Conservation (phyloP, 2,888 invertebrate genomes). For the Sclerodermus sp. region DNA sequence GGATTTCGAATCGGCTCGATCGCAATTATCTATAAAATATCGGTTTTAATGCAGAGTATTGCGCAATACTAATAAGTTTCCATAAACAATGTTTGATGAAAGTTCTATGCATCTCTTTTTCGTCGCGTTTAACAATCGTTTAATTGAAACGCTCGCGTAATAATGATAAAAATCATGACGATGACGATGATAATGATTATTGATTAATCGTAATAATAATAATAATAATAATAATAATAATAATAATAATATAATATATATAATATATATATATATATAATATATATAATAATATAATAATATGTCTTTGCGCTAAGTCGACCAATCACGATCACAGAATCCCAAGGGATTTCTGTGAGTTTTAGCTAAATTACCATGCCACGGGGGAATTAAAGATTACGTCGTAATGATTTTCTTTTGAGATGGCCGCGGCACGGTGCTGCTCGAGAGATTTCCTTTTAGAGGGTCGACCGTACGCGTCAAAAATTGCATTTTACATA, state of each 20-base stretch:
- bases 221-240: constrained; percentile 20
- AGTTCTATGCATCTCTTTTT: too few species aligned
- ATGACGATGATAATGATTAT: constrained; percentile 30
- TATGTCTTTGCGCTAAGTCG: constrained; percentile 40
- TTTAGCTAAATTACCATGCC: constrained; percentile 10
- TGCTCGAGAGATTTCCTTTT: constrained; percentile 1
- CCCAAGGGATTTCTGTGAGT: constrained; percentile 1
- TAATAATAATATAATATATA: constrained; percentile 18
- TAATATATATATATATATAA: constrained; percentile 25
- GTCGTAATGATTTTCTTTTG: too few species aligned
- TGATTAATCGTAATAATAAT: constrained; percentile 32
- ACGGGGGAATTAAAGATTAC: too few species aligned
- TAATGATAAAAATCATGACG: constrained; percentile 27
- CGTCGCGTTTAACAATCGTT: constrained; percentile 19
- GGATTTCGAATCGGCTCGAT: constrained; percentile 11
- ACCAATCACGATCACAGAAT: not conserved
- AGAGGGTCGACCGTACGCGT: constrained; percentile 30
- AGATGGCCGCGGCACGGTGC: constrained; percentile 3
- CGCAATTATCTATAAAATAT: too few species aligned
- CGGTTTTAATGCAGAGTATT: constrained; percentile 27
- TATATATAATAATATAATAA: constrained; percentile 18
- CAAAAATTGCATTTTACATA: constrained; percentile 46
- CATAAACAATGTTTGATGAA: constrained; percentile 9
- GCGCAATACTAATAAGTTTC: constrained; percentile 35
- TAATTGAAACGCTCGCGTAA: constrained; percentile 18